These are phyloP conservation scores for Gymnothorax reevesii DNA, from an alignment of 2,797 vertebrate genomes.

Conservation along the genomic window DNA sequence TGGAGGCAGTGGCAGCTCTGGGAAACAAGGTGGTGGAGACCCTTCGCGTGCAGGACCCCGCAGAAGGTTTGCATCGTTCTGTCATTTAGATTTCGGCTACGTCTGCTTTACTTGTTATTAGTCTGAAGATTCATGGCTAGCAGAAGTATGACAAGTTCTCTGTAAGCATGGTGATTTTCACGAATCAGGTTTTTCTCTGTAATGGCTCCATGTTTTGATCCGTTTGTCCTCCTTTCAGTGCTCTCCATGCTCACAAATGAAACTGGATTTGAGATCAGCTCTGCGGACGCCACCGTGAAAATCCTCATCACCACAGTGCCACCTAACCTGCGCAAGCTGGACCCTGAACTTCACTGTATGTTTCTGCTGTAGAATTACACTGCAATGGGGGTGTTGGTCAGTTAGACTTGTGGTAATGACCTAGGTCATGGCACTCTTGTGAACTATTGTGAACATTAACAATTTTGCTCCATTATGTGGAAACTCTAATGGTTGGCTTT, in stretches of 20 bases:
- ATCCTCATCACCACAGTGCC: slow-evolving; percentile 97
- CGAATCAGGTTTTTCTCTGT: neutral
- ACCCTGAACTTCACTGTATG: slow-evolving; percentile 90
- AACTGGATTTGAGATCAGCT: slow-evolving; percentile 95
- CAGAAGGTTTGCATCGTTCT: slow-evolving; percentile 76
- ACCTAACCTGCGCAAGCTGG: slow-evolving; percentile 93
- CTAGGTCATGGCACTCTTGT: neutral
- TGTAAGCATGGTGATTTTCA: neutral
- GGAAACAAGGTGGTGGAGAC: slow-evolving; percentile 96
- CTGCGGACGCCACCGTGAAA: slow-evolving; percentile 92
- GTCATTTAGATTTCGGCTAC: neutral
- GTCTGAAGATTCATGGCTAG: neutral
- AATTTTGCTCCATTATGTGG: no score
- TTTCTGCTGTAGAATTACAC: neutral
- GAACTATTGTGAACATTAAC: neutral
- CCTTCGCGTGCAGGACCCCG: slow-evolving; percentile 85
- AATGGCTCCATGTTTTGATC: neutral
- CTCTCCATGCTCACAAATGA: slow-evolving; percentile 96
- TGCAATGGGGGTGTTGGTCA: neutral
- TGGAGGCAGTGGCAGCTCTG: slow-evolving; percentile 93
- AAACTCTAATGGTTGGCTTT: no score
- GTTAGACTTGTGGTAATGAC: neutral
- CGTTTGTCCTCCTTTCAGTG: slow-evolving; percentile 63
- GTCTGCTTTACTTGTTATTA: neutral
- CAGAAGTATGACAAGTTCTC: neutral